These are phyloP conservation scores for Pollimyrus isidori DNA, from an alignment of 2,113 vertebrate genomes.

Conservation along the genomic window DNA sequence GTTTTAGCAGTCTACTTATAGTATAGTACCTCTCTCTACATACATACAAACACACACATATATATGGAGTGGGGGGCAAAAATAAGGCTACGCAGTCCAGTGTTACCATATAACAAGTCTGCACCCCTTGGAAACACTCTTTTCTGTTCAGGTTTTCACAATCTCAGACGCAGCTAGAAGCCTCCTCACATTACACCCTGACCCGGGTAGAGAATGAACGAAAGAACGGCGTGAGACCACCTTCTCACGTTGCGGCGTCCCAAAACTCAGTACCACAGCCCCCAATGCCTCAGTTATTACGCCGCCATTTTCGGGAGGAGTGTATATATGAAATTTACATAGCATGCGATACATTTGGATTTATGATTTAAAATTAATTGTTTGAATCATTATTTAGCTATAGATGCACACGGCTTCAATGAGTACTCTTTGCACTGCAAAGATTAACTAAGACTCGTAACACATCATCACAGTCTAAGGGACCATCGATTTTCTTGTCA, in stretches of 20 bases:
- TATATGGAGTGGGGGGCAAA: background rate
- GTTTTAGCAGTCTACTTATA: background rate
- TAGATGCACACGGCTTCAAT: background rate
- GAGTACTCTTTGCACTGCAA: background rate
- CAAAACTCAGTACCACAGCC: background rate
- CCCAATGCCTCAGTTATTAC: background rate
- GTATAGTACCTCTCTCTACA: background rate
- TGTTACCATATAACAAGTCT: constrained; percentile 4
- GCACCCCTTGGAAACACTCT: background rate
- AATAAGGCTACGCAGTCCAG: background rate
- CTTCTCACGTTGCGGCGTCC: background rate
- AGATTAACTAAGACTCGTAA: background rate
- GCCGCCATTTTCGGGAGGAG: background rate
- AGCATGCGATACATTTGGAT: background rate
- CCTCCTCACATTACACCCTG: background rate
- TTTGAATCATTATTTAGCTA: background rate
- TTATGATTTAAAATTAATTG: background rate
- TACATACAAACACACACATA: background rate
- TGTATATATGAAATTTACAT: background rate
- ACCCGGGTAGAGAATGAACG: background rate
- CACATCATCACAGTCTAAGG: background rate
- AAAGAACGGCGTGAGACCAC: background rate
- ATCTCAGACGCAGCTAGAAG: background rate
- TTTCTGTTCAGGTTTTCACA: background rate
- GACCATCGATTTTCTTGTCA: background rate